Evolutionary conservation across 2,113 vertebrate species (phyloP).

Genomic region (Lamprologus callipterus): DNA sequence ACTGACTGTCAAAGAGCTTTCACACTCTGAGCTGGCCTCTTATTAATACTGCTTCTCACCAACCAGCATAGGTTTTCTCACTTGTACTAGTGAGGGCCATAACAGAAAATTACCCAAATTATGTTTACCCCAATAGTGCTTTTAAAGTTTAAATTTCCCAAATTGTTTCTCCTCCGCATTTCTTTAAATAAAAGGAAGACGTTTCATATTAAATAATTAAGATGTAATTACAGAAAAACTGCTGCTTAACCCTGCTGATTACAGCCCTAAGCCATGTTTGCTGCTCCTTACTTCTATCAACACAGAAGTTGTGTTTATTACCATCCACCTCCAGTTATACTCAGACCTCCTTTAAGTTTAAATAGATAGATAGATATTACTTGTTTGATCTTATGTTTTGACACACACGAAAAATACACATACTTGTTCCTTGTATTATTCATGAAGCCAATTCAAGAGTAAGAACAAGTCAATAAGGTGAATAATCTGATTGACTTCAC

Average conservation of each 20-base stretch:
- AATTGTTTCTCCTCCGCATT: background rate
- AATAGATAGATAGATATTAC: constrained; percentile 31
- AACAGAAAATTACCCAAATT: background rate
- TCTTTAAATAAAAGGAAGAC: background rate
- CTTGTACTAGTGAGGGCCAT: background rate
- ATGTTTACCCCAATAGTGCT: background rate
- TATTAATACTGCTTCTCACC: background rate
- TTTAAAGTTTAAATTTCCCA: background rate
- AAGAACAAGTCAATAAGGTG: constrained; percentile 52
- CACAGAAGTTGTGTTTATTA: constrained; percentile 3
- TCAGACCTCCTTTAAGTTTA: constrained; percentile 27
- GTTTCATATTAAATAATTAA: background rate
- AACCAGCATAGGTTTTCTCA: background rate
- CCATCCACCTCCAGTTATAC: background rate
- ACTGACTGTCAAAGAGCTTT: background rate
- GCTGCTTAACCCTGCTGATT: background rate
- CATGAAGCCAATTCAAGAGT: constrained; percentile 43
- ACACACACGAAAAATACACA: constrained; percentile 46
- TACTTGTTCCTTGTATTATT: constrained; percentile 53
- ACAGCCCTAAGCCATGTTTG: background rate
- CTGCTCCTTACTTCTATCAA: background rate
- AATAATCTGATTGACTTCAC: constrained; percentile 43
- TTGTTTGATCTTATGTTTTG: constrained; percentile 42
- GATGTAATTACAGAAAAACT: background rate
- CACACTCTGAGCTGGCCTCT: background rate